These are phyloP conservation scores for Laupala kohalensis DNA, from an alignment of 1,140 invertebrate genomes.

Conservation along the genomic window DNA sequence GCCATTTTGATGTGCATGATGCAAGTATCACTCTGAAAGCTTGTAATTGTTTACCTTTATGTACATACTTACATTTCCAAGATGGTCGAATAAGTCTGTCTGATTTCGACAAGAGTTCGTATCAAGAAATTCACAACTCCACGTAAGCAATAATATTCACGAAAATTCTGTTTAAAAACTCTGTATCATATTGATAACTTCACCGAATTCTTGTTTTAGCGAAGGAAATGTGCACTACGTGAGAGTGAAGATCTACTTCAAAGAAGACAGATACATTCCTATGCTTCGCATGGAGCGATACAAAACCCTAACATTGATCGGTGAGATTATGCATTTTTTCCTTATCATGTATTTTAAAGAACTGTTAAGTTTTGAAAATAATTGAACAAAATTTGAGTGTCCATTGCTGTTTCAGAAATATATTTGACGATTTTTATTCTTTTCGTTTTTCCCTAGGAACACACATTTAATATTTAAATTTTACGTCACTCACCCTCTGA, in stretches of 20 bases:
- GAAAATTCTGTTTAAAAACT: neutral
- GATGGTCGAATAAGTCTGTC: neutral
- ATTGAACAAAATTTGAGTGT: too few species aligned
- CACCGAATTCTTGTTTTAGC: neutral
- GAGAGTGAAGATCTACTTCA: neutral
- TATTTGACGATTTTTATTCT: too few species aligned
- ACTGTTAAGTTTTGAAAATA: too few species aligned
- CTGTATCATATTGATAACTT: neutral
- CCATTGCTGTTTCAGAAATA: too few species aligned
- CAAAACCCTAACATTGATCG: neutral
- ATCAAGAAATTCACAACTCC: neutral
- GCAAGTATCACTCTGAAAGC: neutral
- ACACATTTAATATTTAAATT: too few species aligned
- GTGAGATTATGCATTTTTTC: neutral
- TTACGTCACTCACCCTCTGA: too few species aligned
- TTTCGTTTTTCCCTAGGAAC: too few species aligned
- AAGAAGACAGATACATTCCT: neutral
- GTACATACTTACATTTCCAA: neutral
- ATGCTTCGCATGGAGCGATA: neutral
- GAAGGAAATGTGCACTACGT: neutral
- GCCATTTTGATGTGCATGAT: neutral
- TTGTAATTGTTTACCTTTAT: neutral
- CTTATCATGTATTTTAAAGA: neutral
- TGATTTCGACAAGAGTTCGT: neutral
- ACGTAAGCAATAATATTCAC: neutral